phyloP scores from a whole-genome alignment of 2,113 vertebrate species.

The Prionailurus bengalensis region DNA sequence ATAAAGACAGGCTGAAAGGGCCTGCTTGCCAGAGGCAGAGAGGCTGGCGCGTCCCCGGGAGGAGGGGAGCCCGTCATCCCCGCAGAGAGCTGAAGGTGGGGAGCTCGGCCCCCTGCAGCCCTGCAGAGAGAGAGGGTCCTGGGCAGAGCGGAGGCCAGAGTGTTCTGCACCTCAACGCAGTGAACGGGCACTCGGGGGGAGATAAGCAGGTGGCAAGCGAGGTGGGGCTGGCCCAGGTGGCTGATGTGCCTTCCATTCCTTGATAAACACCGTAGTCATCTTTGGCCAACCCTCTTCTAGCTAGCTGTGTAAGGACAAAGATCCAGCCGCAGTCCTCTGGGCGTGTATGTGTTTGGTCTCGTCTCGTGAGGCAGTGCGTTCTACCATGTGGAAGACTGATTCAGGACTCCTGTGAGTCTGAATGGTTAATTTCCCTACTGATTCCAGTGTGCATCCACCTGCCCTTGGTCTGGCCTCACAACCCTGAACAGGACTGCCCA shows the following conservation, averaged over 20 bases:
- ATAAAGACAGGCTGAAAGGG: slow-evolving; percentile 79
- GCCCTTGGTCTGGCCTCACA: neutral
- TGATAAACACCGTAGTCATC: neutral
- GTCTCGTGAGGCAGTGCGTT: neutral
- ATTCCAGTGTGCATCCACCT: neutral
- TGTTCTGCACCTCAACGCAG: neutral
- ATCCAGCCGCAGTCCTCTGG: neutral
- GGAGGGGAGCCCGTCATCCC: neutral
- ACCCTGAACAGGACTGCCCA: neutral
- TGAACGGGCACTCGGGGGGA: neutral
- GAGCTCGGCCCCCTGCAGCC: neutral
- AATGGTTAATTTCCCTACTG: neutral
- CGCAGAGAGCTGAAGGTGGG: accelerated
- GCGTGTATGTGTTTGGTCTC: neutral
- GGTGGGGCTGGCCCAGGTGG: neutral
- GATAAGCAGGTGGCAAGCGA: neutral
- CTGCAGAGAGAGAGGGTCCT: neutral
- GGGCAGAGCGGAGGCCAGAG: neutral
- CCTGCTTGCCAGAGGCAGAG: slow-evolving; percentile 79
- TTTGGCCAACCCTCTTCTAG: neutral
- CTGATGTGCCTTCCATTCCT: neutral
- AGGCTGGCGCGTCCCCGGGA: neutral
- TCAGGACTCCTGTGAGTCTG: neutral
- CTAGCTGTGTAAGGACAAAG: neutral
- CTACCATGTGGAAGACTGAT: neutral